Evolutionary conservation across 1,140 invertebrate genomes (phyloP).

Genomic region (Trissolcus basalis): DNA sequence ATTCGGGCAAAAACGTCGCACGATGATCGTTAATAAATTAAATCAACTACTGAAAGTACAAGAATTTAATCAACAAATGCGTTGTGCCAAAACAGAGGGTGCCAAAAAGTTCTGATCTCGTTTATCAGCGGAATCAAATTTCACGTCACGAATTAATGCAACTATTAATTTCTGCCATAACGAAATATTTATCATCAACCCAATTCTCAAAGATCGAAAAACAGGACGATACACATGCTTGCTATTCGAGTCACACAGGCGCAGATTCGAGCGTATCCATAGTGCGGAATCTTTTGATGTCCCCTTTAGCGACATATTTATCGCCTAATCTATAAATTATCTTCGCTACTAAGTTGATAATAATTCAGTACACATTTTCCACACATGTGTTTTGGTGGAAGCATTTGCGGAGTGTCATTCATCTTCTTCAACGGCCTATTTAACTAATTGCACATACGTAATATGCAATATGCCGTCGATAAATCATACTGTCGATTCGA

Average conservation of each 20-base stretch:
- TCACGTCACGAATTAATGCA: conserved; percentile 39
- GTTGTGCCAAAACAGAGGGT: conserved; percentile 26
- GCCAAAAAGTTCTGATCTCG: conserved; percentile 37
- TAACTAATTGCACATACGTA: conserved; percentile 54
- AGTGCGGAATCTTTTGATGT: no score
- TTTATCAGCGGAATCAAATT: conserved; percentile 46
- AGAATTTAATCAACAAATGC: conserved; percentile 21
- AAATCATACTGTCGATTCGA: conserved; percentile 47
- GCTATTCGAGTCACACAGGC: no score
- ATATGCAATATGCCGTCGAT: conserved; percentile 57
- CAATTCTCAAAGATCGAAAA: conserved; percentile 15
- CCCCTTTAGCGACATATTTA: neutral
- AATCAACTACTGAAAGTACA: conserved; percentile 18
- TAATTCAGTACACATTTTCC: conserved; percentile 46
- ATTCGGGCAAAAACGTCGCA: neutral
- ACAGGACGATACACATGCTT: neutral
- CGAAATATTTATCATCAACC: conserved; percentile 31
- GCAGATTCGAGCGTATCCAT: no score
- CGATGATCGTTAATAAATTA: conserved; percentile 2
- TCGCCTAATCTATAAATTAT: conserved; percentile 27
- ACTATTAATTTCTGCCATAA: conserved; percentile 23
- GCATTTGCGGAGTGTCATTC: conserved; percentile 39
- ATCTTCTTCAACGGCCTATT: conserved; percentile 49
- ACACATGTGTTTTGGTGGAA: conserved; percentile 22
- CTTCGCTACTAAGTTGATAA: conserved; percentile 22